A percentile compares a stretch with the other conserved stretches of the same genome.
These are phyloP conservation scores for Rhegmatorhina hoffmannsi DNA, from an alignment of 2,113 vertebrate species.

Conservation along the genomic window DNA sequence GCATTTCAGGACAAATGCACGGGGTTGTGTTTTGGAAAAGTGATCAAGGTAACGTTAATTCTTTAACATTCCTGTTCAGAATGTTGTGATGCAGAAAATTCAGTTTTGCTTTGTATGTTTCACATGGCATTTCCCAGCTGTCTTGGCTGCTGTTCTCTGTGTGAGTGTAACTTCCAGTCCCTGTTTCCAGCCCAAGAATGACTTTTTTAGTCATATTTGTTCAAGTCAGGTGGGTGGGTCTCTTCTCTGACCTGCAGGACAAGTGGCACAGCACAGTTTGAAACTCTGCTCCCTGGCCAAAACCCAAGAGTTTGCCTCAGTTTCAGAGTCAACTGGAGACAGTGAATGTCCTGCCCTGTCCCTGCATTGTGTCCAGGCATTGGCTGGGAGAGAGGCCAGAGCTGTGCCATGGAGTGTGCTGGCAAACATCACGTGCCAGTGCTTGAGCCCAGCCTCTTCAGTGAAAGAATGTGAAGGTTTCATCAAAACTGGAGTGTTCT, in stretches of 20 bases:
- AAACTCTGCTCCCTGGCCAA: not conserved
- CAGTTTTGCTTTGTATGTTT: not conserved
- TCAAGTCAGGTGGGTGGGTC: not conserved
- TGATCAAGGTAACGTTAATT: conserved; percentile 76
- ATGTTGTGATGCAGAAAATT: not conserved
- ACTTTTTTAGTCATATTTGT: not conserved
- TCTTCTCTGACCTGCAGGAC: not conserved
- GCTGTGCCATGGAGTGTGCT: not conserved
- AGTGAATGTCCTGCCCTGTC: not conserved
- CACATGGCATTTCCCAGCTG: not conserved
- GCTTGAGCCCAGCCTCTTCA: not conserved
- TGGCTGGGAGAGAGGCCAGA: not conserved
- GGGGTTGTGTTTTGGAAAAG: conserved; percentile 92
- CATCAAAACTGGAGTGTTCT: not conserved
- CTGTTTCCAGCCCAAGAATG: not conserved
- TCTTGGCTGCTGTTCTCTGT: not conserved
- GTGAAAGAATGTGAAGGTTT: not conserved
- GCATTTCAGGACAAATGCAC: conserved; percentile 95
- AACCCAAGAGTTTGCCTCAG: not conserved
- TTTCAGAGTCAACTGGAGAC: not conserved
- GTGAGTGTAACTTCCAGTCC: not conserved
- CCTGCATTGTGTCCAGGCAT: not conserved
- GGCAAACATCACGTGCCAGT: not conserved
- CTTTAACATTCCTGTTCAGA: not conserved
- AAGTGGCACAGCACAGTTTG: not conserved